Evolutionary conservation across 1,140 invertebrate genomes (phyloP).

Genomic region (Drosophila azteca): DNA sequence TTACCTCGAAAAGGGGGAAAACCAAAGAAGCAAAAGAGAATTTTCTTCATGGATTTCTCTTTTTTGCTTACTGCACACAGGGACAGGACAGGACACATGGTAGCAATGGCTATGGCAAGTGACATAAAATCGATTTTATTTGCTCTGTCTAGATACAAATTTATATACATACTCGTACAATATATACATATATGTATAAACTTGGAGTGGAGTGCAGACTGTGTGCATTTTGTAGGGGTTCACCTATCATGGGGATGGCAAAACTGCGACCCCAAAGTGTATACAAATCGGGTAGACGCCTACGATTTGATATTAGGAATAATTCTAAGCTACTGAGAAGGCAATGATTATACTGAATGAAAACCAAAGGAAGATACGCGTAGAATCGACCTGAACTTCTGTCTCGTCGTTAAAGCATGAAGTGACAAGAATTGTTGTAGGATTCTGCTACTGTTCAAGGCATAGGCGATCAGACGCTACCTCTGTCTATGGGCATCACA

Average conservation of each 20-base stretch:
- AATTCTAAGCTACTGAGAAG: no score
- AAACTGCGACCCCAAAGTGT: no score
- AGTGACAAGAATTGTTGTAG: no score
- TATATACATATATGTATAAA: slow-evolving; percentile 14
- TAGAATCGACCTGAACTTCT: no score
- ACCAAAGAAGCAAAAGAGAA: slow-evolving; percentile 19
- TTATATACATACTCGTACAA: not conserved
- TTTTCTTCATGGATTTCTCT: slow-evolving; percentile 38
- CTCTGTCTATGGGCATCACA: no score
- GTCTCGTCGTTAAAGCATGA: no score
- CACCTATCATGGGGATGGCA: slow-evolving; percentile 2
- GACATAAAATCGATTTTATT: slow-evolving; percentile 79
- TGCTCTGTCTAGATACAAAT: slow-evolving; percentile 31
- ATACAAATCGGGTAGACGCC: no score
- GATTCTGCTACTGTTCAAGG: no score
- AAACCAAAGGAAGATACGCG: no score
- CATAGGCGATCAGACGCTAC: no score
- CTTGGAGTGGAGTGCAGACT: not conserved
- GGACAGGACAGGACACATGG: slow-evolving; percentile 22
- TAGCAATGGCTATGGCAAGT: slow-evolving; percentile 56
- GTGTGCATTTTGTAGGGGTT: slow-evolving; percentile 21
- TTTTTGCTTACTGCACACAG: slow-evolving; percentile 37
- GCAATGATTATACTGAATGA: no score
- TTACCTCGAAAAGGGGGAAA: slow-evolving; percentile 55
- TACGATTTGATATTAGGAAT: slow-evolving; percentile 3